Conservation (phyloP, 2,888 invertebrate species). For the Flabesymbios commensalis region DNA sequence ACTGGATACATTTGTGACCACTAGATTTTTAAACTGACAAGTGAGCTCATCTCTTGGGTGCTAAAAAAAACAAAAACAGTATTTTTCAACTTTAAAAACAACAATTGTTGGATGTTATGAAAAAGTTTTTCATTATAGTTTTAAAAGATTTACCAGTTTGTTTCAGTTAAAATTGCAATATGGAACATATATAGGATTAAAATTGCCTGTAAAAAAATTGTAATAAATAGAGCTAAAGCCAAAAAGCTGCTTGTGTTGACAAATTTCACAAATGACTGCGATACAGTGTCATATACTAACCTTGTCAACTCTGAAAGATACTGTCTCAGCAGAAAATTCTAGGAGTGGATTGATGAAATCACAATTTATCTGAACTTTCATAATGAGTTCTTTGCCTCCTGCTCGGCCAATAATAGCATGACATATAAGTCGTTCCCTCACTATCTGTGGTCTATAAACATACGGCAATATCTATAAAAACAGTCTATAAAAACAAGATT, state of each 20-base stretch:
- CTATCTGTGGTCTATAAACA: slow-evolving; percentile 49
- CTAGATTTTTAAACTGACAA: slow-evolving; percentile 46
- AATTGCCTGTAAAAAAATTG: not conserved
- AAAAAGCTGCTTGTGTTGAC: too few relatives aligned
- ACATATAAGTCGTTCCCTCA: slow-evolving; percentile 58
- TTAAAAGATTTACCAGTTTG: too few relatives aligned
- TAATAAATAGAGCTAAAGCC: not conserved
- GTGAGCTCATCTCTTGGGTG: slow-evolving; percentile 30
- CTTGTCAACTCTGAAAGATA: slow-evolving; percentile 60
- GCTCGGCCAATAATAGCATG: slow-evolving; percentile 61
- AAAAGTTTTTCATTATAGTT: too few relatives aligned
- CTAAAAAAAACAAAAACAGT: slow-evolving; percentile 6
- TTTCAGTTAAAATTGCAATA: not conserved
- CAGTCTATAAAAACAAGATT: not conserved
- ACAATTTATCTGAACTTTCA: slow-evolving; percentile 56
- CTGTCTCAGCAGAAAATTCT: slow-evolving; percentile 56
- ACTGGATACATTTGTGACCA: slow-evolving; percentile 58
- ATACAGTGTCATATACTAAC: too few relatives aligned
- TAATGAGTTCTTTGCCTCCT: slow-evolving; percentile 61
- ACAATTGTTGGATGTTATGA: too few relatives aligned
- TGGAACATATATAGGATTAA: not conserved
- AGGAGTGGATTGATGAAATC: slow-evolving; percentile 61
- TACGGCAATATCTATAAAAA: not conserved
- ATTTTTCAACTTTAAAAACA: too few relatives aligned
- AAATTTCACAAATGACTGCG: too few relatives aligned